These are phyloP conservation scores for Drosophila picticornis DNA, from an alignment of 2,888 invertebrate genomes.

Conservation along the genomic window DNA sequence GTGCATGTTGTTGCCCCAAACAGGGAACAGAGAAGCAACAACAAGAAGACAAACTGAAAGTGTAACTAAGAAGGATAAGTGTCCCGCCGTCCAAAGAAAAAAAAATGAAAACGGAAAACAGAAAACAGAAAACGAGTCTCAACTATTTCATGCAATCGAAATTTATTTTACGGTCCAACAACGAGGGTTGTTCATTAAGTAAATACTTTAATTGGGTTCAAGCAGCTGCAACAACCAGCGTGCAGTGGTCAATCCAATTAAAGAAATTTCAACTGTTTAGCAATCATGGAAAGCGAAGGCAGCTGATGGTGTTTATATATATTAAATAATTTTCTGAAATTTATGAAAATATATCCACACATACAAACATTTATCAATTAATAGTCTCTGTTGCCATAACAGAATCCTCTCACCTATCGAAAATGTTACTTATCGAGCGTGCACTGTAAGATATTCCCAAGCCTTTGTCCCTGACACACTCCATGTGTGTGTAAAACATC, in stretches of 20 bases:
- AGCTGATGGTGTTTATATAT: background rate
- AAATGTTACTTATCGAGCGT: background rate
- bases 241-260: background rate
- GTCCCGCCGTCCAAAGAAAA: slow-evolving; percentile 7
- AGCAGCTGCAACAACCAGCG: background rate
- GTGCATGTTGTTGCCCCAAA: slow-evolving; percentile 63
- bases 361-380: background rate
- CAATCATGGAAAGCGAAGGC: background rate
- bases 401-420: background rate
- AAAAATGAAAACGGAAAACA: background rate
- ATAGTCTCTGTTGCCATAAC: background rate
- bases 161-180: slow-evolving; percentile 59
- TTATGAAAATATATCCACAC: background rate
- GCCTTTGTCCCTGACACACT: no score
- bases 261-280: background rate
- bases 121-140: background rate
- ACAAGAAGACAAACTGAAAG: slow-evolving; percentile 53
- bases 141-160: slow-evolving; percentile 56
- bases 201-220: background rate
- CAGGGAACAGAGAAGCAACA: slow-evolving; percentile 37
- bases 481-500: slow-evolving; percentile 30
- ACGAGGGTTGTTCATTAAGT: slow-evolving; percentile 35
- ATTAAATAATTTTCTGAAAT: background rate
- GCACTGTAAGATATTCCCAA: background rate
- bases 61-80: slow-evolving; percentile 81